Evolutionary conservation across 2,888 invertebrate species (phyloP).

Genomic region (Philereme transversata): DNA sequence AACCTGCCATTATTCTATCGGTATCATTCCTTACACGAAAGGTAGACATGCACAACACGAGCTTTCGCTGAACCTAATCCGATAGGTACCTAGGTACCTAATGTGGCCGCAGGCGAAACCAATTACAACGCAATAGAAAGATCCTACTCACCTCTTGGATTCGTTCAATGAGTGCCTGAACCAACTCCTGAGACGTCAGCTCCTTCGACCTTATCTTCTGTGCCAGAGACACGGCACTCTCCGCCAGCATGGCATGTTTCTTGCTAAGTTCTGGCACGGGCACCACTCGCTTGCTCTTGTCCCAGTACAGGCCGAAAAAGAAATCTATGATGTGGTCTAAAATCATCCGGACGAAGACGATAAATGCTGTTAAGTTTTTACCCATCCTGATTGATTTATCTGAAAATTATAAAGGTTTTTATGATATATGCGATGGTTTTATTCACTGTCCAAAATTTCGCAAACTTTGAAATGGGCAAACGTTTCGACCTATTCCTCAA

Average conservation of each 20-base stretch:
- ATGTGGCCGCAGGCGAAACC: no score
- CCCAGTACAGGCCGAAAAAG: conserved; percentile 72
- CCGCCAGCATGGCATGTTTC: conserved; percentile 64
- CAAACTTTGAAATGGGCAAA: no score
- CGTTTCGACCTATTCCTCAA: no score
- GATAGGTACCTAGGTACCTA: no score
- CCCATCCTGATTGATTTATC: conserved; percentile 41
- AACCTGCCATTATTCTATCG: no score
- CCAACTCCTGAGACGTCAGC: conserved; percentile 88
- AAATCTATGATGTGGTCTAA: conserved; percentile 69
- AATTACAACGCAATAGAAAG: no score
- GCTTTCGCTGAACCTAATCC: no score
- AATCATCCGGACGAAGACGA: conserved; percentile 55
- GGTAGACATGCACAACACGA: no score
- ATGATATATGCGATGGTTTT: no score
- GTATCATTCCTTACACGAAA: no score
- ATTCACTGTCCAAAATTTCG: no score
- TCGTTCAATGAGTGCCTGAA: conserved; percentile 89
- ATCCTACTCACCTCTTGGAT: conserved; percentile 85
- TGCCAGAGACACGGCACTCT: conserved; percentile 88
- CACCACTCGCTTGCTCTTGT: conserved; percentile 52
- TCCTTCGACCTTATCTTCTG: conserved; percentile 85
- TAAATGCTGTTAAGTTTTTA: conserved; percentile 44
- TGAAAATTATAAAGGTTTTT: conserved; percentile 1
- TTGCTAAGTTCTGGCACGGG: conserved; percentile 64